phyloP scores from a whole-genome alignment of 2,888 invertebrate genomes.

The Drosophila subsilvestris region DNA sequence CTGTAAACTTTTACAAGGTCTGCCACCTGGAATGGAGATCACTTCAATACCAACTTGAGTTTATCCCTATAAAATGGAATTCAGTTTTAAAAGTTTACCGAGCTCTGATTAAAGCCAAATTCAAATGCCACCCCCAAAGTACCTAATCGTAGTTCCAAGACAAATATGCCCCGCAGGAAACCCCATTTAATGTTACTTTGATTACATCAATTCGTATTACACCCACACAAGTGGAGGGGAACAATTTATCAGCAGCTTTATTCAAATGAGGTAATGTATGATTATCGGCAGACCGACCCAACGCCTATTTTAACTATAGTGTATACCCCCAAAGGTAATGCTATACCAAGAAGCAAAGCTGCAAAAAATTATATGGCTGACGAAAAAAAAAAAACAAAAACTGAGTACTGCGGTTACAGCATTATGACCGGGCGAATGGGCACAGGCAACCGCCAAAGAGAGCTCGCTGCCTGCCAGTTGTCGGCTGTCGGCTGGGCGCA shows the following conservation, averaged over 20 bases:
- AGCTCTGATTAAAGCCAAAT: too few relatives aligned
- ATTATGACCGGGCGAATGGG: constrained; percentile 74
- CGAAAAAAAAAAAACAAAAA: constrained; percentile 10
- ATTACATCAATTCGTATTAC: constrained; percentile 15
- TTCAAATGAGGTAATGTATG: constrained; percentile 32
- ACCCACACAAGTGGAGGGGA: constrained; percentile 20
- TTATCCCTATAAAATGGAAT: not conserved
- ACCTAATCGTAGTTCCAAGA: not conserved
- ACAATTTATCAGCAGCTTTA: constrained; percentile 23
- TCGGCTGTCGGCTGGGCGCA: constrained; percentile 20
- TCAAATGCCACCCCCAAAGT: not conserved
- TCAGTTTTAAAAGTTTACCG: not conserved
- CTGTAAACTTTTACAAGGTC: constrained; percentile 35
- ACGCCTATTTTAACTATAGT: constrained; percentile 59
- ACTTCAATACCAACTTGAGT: not conserved
- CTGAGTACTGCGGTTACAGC: constrained; percentile 64
- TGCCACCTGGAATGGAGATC: not conserved
- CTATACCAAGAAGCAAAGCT: constrained; percentile 32
- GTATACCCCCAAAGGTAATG: constrained; percentile 57
- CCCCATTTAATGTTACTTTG: not conserved
- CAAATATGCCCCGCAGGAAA: not conserved
- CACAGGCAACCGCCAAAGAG: constrained; percentile 43
- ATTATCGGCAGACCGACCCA: constrained; percentile 36
- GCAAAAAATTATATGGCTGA: constrained; percentile 60
- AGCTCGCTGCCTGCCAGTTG: constrained; percentile 30